phyloP scores from a whole-genome alignment of 92 coral and sea anemone species.

The Zoanthus gigantus region DNA sequence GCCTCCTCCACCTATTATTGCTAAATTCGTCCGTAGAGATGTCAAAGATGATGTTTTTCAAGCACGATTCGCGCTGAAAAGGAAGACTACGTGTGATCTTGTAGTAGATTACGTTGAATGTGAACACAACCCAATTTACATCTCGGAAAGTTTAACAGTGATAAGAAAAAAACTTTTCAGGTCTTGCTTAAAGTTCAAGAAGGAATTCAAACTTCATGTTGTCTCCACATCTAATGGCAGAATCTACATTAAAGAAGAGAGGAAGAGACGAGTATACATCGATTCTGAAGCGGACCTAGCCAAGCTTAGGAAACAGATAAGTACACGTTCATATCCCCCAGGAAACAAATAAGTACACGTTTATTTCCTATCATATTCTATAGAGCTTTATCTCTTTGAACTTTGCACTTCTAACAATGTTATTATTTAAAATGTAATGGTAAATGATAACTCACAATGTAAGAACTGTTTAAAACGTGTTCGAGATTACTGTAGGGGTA shows the following conservation, averaged over 20 bases:
- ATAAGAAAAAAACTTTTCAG: background rate
- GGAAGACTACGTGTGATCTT: too few relatives aligned
- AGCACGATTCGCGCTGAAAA: too few relatives aligned
- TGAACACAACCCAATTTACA: too few relatives aligned
- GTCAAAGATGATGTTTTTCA: too few relatives aligned
- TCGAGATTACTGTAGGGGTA: slow-evolving; percentile 1
- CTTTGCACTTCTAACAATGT: too few relatives aligned
- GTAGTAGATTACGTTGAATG: too few relatives aligned
- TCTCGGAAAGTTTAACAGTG: background rate
- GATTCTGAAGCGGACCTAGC: background rate
- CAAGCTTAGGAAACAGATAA: slow-evolving; percentile 31
- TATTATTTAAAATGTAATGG: background rate
- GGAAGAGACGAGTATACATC: background rate
- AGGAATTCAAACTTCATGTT: background rate
- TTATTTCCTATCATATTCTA: background rate
- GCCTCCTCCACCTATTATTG: too few relatives aligned
- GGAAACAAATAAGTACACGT: slow-evolving; percentile 14
- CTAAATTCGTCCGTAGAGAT: too few relatives aligned
- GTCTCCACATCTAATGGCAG: background rate
- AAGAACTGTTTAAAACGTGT: slow-evolving; percentile 52
- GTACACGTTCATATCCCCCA: slow-evolving; percentile 14
- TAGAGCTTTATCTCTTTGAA: too few relatives aligned
- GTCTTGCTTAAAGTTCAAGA: background rate
- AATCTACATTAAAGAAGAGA: background rate
- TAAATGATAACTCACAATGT: slow-evolving; percentile 28